phyloP scores from a whole-genome alignment of 1,140 invertebrate species.

The Brachionus angularis region DNA sequence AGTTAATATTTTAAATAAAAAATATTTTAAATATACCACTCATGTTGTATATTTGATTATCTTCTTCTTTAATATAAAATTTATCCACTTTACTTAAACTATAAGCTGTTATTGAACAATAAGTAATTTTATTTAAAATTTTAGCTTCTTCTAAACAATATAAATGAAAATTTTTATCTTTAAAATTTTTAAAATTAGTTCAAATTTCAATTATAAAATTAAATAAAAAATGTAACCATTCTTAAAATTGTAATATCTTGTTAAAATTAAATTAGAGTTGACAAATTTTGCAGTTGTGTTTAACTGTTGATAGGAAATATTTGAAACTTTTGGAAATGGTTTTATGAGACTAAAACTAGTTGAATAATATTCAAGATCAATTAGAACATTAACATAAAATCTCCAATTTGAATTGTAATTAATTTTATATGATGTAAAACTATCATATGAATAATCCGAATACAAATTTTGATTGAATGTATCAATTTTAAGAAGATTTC shows the following conservation, averaged over 20 bases:
- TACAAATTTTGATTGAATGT: no score
- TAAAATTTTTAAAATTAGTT: no score
- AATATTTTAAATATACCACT: no score
- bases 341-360: background rate
- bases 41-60: no score
- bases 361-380: conserved; percentile 1
- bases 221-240: background rate
- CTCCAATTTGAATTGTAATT: background rate
- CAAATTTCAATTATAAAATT: background rate
- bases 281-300: background rate
- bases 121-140: no score
- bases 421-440: background rate
- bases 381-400: conserved; percentile 12
- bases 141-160: no score
- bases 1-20: no score
- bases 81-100: no score
- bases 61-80: no score
- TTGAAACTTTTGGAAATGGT: background rate
- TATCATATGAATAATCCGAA: background rate
- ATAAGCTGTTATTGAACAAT: no score
- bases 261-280: background rate
- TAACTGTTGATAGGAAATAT: background rate
- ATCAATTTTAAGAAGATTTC: background rate
- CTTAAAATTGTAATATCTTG: background rate
- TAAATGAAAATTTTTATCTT: no score